Conservation (phyloP, 2,113 vertebrate species). For the Hippocampus zosterae region DNA sequence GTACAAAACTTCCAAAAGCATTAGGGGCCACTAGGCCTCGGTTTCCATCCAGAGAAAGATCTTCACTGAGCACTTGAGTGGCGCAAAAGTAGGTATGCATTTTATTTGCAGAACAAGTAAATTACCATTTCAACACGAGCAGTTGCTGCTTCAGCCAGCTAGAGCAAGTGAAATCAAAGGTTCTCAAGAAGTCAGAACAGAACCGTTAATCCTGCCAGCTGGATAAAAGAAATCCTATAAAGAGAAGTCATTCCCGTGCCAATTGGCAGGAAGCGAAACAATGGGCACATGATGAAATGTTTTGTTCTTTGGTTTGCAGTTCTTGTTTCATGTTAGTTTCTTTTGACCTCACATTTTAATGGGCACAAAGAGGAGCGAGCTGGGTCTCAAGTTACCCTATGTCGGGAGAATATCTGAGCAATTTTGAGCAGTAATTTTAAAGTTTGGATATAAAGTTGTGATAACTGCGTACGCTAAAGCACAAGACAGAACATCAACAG, state of each 20-base stretch:
- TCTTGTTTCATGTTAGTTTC: neutral
- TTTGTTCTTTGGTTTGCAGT: neutral
- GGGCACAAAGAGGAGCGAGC: neutral
- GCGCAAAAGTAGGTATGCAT: neutral
- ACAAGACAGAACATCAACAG: neutral
- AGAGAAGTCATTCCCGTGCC: neutral
- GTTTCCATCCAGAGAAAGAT: neutral
- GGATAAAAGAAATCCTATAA: neutral
- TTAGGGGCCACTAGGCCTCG: neutral
- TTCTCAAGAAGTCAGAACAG: conserved; percentile 4
- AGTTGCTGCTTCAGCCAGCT: conserved; percentile 8
- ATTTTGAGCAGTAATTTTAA: neutral
- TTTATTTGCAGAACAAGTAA: neutral
- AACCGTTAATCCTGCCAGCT: neutral
- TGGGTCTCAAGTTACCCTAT: neutral
- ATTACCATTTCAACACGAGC: neutral
- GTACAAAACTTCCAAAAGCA: neutral
- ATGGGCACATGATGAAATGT: neutral
- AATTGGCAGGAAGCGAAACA: neutral
- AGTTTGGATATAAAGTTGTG: neutral
- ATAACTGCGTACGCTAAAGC: neutral
- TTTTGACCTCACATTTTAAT: neutral
- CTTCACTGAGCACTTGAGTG: neutral
- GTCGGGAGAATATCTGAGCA: neutral
- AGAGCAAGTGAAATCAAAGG: conserved; percentile 41